phyloP scores from a whole-genome alignment of 2,797 vertebrate genomes.

The Sebastes hopkinsi region DNA sequence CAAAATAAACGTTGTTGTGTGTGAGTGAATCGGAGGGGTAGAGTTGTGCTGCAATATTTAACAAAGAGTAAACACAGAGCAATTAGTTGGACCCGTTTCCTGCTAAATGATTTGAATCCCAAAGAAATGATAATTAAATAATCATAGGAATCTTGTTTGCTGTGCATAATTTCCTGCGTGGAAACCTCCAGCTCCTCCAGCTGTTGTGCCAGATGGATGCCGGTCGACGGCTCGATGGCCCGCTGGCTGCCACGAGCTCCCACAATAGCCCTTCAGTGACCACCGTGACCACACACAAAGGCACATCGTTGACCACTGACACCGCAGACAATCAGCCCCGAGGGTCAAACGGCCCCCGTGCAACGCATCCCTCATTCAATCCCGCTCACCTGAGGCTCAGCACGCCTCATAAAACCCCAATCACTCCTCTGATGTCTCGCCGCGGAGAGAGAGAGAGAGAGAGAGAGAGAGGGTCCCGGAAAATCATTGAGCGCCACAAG shows the following conservation, averaged over 20 bases:
- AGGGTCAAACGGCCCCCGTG: slow-evolving; percentile 41
- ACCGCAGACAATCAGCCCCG: slow-evolving; percentile 52
- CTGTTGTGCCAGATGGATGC: slow-evolving; percentile 83
- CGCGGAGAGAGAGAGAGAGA: not conserved
- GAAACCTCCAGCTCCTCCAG: slow-evolving; percentile 62
- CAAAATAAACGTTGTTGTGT: slow-evolving; percentile 45
- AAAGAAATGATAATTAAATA: slow-evolving; percentile 50
- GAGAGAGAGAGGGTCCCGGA: slow-evolving; percentile 20
- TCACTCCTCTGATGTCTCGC: slow-evolving; percentile 50
- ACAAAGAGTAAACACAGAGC: slow-evolving; percentile 36
- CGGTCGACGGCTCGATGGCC: slow-evolving; percentile 46
- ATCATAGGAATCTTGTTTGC: slow-evolving; percentile 55
- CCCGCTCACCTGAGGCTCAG: slow-evolving; percentile 71
- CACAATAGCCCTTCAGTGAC: slow-evolving; percentile 61
- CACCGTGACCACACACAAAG: slow-evolving; percentile 66
- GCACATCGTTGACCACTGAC: slow-evolving; percentile 62
- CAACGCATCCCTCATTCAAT: slow-evolving; percentile 39
- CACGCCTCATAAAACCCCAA: slow-evolving; percentile 69
- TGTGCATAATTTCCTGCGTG: slow-evolving; percentile 43
- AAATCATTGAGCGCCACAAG: slow-evolving; percentile 62
- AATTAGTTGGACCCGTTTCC: slow-evolving; percentile 40
- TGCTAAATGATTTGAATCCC: slow-evolving; percentile 45
- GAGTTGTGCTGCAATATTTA: slow-evolving; percentile 26
- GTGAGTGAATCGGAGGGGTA: not conserved
- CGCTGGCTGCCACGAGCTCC: slow-evolving; percentile 57